Evolutionary conservation across 1,140 invertebrate species (phyloP), one percentile per base, ranked within the genome.

Genomic region (Hylaeus anthracinus): DNA sequence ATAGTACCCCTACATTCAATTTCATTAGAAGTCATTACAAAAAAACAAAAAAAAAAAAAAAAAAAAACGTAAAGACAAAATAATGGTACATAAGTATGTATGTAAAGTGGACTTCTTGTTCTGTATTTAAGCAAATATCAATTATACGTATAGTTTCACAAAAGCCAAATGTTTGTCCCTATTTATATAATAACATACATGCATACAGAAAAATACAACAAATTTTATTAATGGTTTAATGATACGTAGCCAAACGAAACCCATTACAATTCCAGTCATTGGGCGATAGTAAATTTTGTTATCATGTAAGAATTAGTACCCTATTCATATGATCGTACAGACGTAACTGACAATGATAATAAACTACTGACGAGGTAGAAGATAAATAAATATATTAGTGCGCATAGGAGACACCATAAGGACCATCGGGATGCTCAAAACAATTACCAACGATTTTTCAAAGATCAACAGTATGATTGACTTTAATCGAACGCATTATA

Each of bases 121-220:
- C 26, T 55, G 43, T 43, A 2, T 55, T 53, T 12, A 63, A 79
- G 69, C 69, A 67, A 67, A 61, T 61, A 63, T 69, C 48, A 37
- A 63, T 61, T 39, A 41, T 61, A 71, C 37, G n/a, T 41, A 39
- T 60, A 37, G 37, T 61, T 0, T 55, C n/a, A 55, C 45, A 39
- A 72, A 26, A 72, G 78, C 70, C 15, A 58, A 66, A 48, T 60
- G 5, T 65, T 41, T 60, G 26, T 69, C n/a, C 2, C 48, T 60
- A 58, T 69, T 60, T 15, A 60, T 26, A 26, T 26, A 26, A 26
- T 26, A 66, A 56, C 79, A 80, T 45, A 61, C 79, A 80, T 80
- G 79, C 79, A 75, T 6, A 80, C 64, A 53, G 45, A 43, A 69
- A 61, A 67, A 80, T 80, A 72, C 79, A 80, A 75, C 45, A 45